phyloP scores from a whole-genome alignment of 1,140 invertebrate species.

The Rhynchophorus ferrugineus region DNA sequence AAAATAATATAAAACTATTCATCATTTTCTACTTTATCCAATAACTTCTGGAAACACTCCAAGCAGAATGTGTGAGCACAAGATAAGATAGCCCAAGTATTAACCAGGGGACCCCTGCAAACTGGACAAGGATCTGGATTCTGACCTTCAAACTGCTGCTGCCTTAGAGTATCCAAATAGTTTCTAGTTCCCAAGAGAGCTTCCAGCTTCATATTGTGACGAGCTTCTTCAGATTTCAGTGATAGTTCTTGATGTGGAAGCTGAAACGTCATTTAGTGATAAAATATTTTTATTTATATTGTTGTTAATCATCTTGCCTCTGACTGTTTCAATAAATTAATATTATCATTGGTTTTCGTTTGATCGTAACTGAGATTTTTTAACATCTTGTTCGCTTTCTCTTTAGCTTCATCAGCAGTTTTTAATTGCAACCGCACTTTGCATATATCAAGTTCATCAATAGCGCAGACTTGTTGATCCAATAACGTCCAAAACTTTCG shows the following conservation, averaged over 20 bases:
- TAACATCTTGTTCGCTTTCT: conserved; percentile 28
- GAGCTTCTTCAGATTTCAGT: conserved; percentile 33
- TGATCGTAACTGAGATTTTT: conserved; percentile 31
- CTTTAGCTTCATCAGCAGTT: conserved; percentile 24
- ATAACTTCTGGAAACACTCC: conserved; percentile 48
- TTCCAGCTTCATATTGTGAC: conserved; percentile 37
- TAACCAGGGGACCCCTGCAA: conserved; percentile 51
- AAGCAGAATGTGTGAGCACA: conserved; percentile 65
- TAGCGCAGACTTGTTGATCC: conserved; percentile 51
- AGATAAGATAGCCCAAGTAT: conserved; percentile 57
- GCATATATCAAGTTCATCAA: conserved; percentile 71
- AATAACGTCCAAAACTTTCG: conserved; percentile 53
- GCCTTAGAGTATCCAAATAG: conserved; percentile 42
- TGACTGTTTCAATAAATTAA: conserved; percentile 44
- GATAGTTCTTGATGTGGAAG: conserved; percentile 29
- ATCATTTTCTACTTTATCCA: conserved; percentile 34
- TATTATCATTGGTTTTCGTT: conserved; percentile 37
- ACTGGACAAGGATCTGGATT: conserved; percentile 62
- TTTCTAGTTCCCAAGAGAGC: conserved; percentile 38
- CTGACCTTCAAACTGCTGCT: conserved; percentile 35
- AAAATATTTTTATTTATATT: neutral
- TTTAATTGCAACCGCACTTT: conserved; percentile 55
- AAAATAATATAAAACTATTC: conserved; percentile 6
- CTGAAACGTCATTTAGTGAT: conserved; percentile 24
- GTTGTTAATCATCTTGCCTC: conserved; percentile 39